Evolutionary conservation across 2,888 invertebrate genomes (phyloP), one percentile per base, ranked within the genome.

Genomic region (Esperia sulphurella): DNA sequence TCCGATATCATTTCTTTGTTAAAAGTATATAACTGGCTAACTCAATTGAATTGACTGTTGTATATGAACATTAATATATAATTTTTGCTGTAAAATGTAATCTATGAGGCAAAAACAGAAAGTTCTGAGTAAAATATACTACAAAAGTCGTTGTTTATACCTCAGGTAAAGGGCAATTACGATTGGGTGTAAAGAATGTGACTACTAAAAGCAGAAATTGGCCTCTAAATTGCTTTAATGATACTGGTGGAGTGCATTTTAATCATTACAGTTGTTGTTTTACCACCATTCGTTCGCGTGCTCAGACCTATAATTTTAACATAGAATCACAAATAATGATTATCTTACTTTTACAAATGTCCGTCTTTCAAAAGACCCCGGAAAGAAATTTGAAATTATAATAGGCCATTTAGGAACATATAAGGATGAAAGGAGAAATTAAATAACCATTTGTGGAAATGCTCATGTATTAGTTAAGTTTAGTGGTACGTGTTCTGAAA

Each of bases 221-320:
- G n/a, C 8, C 29, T 28, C 13, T 28, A 29, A n/a, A 38, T 43
- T 43, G 39, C 38, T 48, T 52, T 39, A 52, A 49, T 39, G n/a
- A 14, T 2, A 9, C n/a, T 14, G n/a, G 41, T 6, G 7, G n/a
- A 49, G 29, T 40, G 42, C 8, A 42, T 28, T 48, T 55, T 55
- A 54, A 54, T 55, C 55, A 53, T 52, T 45, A 52, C 63, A 61
- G 58, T 54, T 55, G 51, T 54, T 52, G 52, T 13, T 53, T 63
- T 57, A 41, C 50, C 46, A 49, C 43, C 21, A 31, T 14, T 14
- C 45, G 13, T 53, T 59, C 50, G 59, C 54, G 55, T 58, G 55
- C 49, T 14, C 40, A 14, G 13, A 14, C 46, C 48, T 48, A 59
- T 56, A 57, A 57, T 54, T 52, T 43, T 50, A 52, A 3, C n/a